Percentiles rank a stretch among this genome's conserved stretches.
These are phyloP conservation scores for Syngnathoides biaculeatus DNA, from an alignment of 2,113 vertebrate species.

Conservation along the genomic window DNA sequence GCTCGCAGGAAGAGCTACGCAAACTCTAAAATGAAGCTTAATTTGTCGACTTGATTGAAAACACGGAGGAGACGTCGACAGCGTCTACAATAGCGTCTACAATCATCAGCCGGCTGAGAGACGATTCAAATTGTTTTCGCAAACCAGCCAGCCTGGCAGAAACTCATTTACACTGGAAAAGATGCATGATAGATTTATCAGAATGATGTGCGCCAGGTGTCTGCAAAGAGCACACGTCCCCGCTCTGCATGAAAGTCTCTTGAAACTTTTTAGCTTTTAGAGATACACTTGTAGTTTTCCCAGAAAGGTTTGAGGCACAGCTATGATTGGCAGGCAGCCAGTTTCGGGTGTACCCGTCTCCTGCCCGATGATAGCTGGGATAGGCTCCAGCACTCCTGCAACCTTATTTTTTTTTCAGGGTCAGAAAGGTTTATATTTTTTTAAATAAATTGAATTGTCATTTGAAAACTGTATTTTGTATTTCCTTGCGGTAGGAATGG, in stretches of 20 bases:
- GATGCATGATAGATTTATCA: slow-evolving; percentile 43
- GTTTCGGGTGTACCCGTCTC: too few species aligned
- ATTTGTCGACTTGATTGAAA: slow-evolving; percentile 53
- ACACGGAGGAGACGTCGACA: slow-evolving; percentile 46
- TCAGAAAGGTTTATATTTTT: too few species aligned
- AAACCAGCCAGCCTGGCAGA: slow-evolving; percentile 50
- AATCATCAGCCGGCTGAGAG: slow-evolving; percentile 50
- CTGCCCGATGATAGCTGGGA: too few species aligned
- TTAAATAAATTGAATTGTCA: too few species aligned
- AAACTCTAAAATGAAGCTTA: slow-evolving; percentile 52
- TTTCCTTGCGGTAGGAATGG: too few species aligned
- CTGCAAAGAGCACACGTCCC: slow-evolving; percentile 35
- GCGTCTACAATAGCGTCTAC: slow-evolving; percentile 57
- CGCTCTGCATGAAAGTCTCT: neutral
- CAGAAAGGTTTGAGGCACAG: neutral
- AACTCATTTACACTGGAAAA: slow-evolving; percentile 68
- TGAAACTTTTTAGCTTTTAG: too few species aligned
- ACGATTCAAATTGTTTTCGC: slow-evolving; percentile 66
- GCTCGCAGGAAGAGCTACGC: slow-evolving; percentile 18
- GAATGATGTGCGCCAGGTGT: slow-evolving; percentile 52
- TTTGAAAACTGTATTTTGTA: too few species aligned
- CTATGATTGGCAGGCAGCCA: too few species aligned
- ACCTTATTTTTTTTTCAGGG: too few species aligned
- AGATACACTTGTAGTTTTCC: too few species aligned
- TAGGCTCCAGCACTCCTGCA: too few species aligned